Evolutionary conservation across 1,140 invertebrate genomes (phyloP).

Genomic region (Monomorium pharaonis): DNA sequence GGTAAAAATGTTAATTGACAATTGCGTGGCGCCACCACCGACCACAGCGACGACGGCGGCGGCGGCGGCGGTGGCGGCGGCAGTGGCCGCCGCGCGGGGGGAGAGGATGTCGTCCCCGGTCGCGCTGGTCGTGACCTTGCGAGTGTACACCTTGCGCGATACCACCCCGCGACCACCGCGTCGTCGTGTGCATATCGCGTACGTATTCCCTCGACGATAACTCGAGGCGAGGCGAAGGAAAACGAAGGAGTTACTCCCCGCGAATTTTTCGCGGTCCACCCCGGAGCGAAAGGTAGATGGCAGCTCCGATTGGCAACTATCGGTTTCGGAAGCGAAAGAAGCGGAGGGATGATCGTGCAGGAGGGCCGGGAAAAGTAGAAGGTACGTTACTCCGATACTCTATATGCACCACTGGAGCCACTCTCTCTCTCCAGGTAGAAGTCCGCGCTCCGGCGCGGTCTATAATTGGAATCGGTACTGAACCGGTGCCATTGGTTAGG

Average conservation of each 20-base stretch:
- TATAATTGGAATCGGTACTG: constrained; percentile 73
- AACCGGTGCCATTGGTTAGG: constrained; percentile 73
- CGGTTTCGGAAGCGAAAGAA: background rate
- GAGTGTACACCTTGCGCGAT: constrained; percentile 44
- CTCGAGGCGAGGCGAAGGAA: background rate
- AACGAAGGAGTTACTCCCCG: background rate
- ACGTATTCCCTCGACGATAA: background rate
- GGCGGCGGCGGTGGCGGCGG: constrained; percentile 48
- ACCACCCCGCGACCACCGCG: constrained; percentile 11
- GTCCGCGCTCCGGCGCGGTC: constrained; percentile 57
- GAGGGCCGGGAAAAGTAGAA: constrained; percentile 1
- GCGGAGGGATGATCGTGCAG: constrained; percentile 6
- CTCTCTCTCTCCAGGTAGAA: too few species aligned
- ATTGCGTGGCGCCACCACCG: constrained; percentile 82
- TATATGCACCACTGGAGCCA: constrained; percentile 38
- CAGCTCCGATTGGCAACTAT: constrained; percentile 46
- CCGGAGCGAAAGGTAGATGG: background rate
- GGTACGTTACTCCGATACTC: background rate
- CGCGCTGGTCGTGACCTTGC: constrained; percentile 57
- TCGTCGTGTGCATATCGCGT: too few species aligned
- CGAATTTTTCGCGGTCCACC: background rate
- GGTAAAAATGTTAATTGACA: constrained; percentile 85
- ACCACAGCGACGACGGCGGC: constrained; percentile 50
- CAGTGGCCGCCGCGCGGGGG: background rate
- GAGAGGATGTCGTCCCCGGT: constrained; percentile 15